Evolutionary conservation across 2,888 invertebrate species (phyloP).

Genomic region (Prionchulus punctatus): DNA sequence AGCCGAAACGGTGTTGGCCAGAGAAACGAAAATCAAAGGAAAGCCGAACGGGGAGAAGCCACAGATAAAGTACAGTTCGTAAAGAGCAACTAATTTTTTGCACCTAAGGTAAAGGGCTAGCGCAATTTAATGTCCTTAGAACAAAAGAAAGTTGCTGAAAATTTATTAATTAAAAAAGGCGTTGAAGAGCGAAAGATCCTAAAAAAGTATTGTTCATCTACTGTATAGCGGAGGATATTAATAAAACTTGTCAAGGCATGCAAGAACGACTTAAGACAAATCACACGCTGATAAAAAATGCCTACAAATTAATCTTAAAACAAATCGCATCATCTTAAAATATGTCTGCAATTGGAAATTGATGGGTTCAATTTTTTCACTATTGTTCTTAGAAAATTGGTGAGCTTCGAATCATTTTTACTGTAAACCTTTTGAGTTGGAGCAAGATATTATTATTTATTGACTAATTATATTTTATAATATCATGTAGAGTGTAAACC

Average conservation of each 20-base stretch:
- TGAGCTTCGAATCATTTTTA: no score
- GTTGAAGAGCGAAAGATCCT: constrained; percentile 1
- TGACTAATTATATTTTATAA: no score
- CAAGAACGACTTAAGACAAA: neutral
- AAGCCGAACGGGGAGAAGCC: neutral
- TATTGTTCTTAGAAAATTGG: no score
- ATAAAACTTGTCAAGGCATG: neutral
- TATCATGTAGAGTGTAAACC: no score
- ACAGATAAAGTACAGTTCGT: neutral
- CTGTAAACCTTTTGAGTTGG: no score
- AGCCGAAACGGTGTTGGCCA: no score
- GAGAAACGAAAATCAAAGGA: neutral
- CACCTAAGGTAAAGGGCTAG: no score
- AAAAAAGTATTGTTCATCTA: neutral
- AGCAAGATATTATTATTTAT: no score
- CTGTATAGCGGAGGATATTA: neutral
- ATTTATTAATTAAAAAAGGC: neutral
- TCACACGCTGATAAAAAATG: neutral
- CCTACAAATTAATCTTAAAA: no score
- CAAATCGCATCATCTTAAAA: no score
- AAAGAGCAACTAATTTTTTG: neutral
- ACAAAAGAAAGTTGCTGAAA: constrained; percentile 1
- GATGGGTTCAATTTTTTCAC: no score
- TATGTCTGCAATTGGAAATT: no score
- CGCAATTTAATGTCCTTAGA: neutral